Evolutionary conservation across 2,797 vertebrate genomes (phyloP).

Genomic region (Poeciliopsis presidionis): DNA sequence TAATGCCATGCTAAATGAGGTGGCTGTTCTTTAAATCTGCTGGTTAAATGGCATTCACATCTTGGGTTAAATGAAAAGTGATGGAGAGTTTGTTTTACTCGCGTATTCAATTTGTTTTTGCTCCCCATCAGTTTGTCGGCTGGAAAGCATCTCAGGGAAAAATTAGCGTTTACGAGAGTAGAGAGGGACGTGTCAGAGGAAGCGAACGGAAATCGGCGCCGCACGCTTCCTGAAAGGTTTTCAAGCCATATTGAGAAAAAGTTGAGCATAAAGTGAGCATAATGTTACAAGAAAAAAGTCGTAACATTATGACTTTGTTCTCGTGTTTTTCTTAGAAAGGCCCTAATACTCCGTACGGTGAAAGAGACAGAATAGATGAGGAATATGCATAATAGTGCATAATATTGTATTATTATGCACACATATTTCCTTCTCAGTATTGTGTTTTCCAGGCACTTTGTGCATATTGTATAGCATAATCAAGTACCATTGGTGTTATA

Average conservation of each 20-base stretch:
- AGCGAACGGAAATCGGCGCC: not conserved
- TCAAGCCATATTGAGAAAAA: too few species aligned
- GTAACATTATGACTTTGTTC: too few species aligned
- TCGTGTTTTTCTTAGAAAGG: too few species aligned
- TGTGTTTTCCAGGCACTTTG: too few species aligned
- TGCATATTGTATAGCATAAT: too few species aligned
- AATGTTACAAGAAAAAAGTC: too few species aligned
- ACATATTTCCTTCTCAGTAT: not conserved
- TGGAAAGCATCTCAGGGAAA: constrained; percentile 1
- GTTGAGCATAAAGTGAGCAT: too few species aligned
- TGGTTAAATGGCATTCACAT: constrained; percentile 52
- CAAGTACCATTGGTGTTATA: too few species aligned
- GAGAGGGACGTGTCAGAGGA: not conserved
- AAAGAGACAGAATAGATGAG: not conserved
- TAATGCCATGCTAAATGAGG: constrained; percentile 59
- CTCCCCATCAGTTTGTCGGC: constrained; percentile 33
- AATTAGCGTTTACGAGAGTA: constrained; percentile 19
- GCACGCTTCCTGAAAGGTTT: not conserved
- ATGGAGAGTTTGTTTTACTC: constrained; percentile 40
- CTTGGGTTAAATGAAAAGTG: constrained; percentile 46
- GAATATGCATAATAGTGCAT: too few species aligned
- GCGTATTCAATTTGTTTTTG: constrained; percentile 42
- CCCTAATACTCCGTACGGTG: too few species aligned
- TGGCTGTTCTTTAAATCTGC: constrained; percentile 57
- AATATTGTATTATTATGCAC: not conserved